Evolutionary conservation across 2,888 invertebrate species (phyloP), one percentile per base, ranked within the genome.

Genomic region (Ochropacha duplaris): DNA sequence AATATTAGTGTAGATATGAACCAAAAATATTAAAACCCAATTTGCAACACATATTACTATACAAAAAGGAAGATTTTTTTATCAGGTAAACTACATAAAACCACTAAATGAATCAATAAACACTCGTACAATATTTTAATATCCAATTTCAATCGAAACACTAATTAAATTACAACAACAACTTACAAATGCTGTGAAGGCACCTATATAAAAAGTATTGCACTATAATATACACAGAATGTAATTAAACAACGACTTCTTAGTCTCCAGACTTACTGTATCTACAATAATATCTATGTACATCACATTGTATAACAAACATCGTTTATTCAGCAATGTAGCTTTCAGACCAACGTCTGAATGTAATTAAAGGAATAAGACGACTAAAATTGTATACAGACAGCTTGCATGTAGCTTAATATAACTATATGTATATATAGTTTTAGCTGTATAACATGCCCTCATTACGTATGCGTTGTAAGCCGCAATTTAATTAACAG

Each of bases 341-440:
- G 39, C 51, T 56, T 26, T 51, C 51, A 24, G 24, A 14, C 28
- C 49, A n/a, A 31, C 24, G 51, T 39, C 31, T 28, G 16, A 31
- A 52, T 52, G 52, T 52, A 52, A 52, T 52, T 52, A 52, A 52
- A 31, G 52, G 52, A 52, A 31, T 31, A 24, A 22, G 31, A 52
- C 22, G 31, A 44, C 44, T 44, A 44, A 44, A 44, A 52, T 31
- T 31, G 52, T 52, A 52, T 31, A 19, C 52, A 52, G 34, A 51
- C 24, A 26, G 51, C 16, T 52, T 34, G 52, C 52, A 34, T 52
- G 52, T 31, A 31, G 52, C 34, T 31, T 31, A 31, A 52, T 31
- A 19, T 52, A 52, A n/a, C 36, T 31, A 31, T 4, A 31, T 31
- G 31, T 31, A 31, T 4, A 31, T 31, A 12, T 31, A 31, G 28